These are phyloP conservation scores for Leptobrachium ailaonicum DNA, from an alignment of 2,113 vertebrate species.

Conservation along the genomic window DNA sequence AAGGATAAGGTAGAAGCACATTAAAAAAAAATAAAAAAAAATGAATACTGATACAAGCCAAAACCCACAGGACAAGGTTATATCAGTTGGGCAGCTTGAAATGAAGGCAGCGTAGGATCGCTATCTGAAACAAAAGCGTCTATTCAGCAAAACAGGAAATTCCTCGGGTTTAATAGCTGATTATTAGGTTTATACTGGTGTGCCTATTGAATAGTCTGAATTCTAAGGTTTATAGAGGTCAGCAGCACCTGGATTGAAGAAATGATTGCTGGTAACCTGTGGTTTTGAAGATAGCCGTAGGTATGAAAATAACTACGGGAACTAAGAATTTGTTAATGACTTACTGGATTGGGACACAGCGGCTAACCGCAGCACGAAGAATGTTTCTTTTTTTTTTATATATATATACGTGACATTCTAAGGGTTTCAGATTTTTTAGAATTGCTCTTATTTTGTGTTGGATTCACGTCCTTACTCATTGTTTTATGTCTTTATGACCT, in stretches of 20 bases:
- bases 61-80: conserved; percentile 19
- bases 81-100: background rate
- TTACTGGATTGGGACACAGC: background rate
- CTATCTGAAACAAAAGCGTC: conserved; percentile 23
- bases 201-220: conserved; percentile 21
- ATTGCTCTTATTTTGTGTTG: background rate
- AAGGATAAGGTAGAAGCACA: background rate
- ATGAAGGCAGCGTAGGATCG: conserved; percentile 9
- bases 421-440: background rate
- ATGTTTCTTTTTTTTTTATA: background rate
- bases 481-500: conserved; percentile 15
- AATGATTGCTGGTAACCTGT: conserved; percentile 29
- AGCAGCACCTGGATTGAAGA: conserved; percentile 33
- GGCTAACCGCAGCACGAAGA: background rate
- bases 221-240: conserved; percentile 33
- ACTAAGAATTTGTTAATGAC: conserved; percentile 17
- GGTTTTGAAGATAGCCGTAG: conserved; percentile 12
- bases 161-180: background rate
- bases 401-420: background rate
- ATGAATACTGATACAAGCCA: background rate
- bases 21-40: background rate
- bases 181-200: conserved; percentile 13
- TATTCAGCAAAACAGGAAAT: conserved; percentile 9
- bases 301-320: conserved; percentile 17
- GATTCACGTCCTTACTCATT: background rate